phyloP scores from a whole-genome alignment of 2,797 vertebrate species.

The Gadopsis bispinosus region DNA sequence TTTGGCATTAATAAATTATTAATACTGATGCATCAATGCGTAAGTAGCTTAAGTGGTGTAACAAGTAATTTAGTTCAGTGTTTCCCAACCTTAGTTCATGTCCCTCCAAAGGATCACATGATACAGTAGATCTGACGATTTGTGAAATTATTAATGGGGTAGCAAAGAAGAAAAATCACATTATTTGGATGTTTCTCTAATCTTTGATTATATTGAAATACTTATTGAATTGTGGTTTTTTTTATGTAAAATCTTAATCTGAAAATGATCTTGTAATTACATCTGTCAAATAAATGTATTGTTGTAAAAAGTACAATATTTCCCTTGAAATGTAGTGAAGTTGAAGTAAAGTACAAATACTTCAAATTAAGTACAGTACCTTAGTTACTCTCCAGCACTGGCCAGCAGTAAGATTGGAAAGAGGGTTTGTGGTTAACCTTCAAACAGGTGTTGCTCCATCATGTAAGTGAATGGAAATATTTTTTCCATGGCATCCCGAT shows the following conservation, averaged over 20 bases:
- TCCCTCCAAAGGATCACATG: too few species aligned
- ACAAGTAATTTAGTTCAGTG: background rate
- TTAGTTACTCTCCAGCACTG: background rate
- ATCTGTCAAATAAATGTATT: background rate
- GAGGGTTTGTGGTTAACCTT: background rate
- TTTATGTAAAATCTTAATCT: background rate
- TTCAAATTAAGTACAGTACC: too few species aligned
- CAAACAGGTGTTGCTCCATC: background rate
- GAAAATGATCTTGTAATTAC: background rate
- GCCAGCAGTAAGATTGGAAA: background rate
- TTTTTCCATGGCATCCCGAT: too few species aligned
- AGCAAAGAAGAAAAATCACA: background rate
- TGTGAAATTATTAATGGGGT: background rate
- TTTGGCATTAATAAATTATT: background rate
- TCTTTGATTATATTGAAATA: too few species aligned
- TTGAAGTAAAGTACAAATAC: background rate
- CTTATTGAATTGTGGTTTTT: too few species aligned
- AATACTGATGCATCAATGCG: background rate
- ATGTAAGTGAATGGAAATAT: background rate
- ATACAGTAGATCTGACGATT: background rate
- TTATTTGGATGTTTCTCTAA: background rate
- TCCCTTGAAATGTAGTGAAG: background rate
- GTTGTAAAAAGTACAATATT: background rate
- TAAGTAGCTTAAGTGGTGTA: background rate
- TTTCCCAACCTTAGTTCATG: too few species aligned